A percentile compares a stretch with the other conserved stretches of the same genome.
phyloP scores from a whole-genome alignment of 2,797 vertebrate species.

The Microhierax caerulescens region DNA sequence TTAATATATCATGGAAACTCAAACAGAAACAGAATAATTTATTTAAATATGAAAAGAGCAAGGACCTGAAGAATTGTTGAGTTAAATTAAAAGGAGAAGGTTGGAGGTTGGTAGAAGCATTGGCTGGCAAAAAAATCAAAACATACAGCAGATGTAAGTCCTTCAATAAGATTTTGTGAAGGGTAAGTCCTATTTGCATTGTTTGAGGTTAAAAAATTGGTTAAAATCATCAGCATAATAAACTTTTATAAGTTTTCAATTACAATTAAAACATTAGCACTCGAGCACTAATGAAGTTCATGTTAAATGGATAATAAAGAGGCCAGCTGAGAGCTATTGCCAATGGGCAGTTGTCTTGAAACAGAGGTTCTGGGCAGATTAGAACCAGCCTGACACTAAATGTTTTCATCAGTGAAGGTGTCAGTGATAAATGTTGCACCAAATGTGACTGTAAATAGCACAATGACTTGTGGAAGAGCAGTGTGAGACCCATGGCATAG shows the following conservation, averaged over 20 bases:
- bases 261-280: background rate
- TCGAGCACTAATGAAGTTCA: background rate
- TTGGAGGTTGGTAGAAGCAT: background rate
- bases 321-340: background rate
- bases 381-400: background rate
- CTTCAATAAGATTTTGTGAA: background rate
- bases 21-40: background rate
- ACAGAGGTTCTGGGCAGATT: background rate
- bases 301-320: background rate
- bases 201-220: background rate
- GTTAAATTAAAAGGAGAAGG: background rate
- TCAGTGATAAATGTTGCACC: background rate
- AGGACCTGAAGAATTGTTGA: background rate
- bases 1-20: background rate
- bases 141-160: fast-evolving
- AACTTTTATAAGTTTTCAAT: background rate
- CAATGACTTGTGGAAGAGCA: background rate
- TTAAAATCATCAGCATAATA: background rate
- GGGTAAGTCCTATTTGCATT: background rate
- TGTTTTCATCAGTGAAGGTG: background rate
- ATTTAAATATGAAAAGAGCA: background rate
- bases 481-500: background rate
- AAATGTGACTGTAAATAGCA: background rate
- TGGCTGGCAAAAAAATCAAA: background rate
- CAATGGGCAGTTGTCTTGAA: background rate